These are phyloP conservation scores for Pseudois nayaur DNA, from an alignment of 2,113 vertebrate genomes.

Conservation along the genomic window DNA sequence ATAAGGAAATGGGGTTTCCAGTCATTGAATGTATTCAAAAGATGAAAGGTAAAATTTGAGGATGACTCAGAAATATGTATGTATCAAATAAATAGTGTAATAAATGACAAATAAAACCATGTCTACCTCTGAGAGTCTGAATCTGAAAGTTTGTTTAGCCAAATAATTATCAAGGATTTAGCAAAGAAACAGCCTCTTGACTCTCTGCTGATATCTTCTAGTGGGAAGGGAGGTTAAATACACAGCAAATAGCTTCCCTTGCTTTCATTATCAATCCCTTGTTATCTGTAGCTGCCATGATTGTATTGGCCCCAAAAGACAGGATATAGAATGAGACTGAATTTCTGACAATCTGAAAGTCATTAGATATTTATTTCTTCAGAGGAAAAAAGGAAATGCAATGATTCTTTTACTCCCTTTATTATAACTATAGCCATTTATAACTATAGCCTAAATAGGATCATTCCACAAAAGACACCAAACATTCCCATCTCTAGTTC, in stretches of 20 bases:
- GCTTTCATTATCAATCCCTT: background rate
- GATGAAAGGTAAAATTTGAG: background rate
- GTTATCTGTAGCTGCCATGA: background rate
- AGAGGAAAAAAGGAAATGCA: background rate
- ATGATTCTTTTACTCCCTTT: background rate
- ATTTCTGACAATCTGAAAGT: slow-evolving; percentile 11
- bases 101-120: background rate
- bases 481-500: background rate
- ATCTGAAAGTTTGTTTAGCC: background rate
- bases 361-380: slow-evolving; percentile 57
- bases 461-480: background rate
- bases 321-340: background rate
- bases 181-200: background rate
- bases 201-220: background rate
- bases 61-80: background rate
- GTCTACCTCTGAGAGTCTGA: background rate
- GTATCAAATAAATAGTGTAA: background rate
- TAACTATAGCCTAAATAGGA: background rate
- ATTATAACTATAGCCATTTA: background rate
- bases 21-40: background rate
- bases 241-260: background rate
- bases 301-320: background rate
- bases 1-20: background rate
- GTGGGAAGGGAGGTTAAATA: background rate
- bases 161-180: background rate